A percentile compares a stretch with the other conserved stretches of the same genome.
Evolutionary conservation across 2,797 vertebrate species (phyloP).

Genomic region (Pygocentrus nattereri): DNA sequence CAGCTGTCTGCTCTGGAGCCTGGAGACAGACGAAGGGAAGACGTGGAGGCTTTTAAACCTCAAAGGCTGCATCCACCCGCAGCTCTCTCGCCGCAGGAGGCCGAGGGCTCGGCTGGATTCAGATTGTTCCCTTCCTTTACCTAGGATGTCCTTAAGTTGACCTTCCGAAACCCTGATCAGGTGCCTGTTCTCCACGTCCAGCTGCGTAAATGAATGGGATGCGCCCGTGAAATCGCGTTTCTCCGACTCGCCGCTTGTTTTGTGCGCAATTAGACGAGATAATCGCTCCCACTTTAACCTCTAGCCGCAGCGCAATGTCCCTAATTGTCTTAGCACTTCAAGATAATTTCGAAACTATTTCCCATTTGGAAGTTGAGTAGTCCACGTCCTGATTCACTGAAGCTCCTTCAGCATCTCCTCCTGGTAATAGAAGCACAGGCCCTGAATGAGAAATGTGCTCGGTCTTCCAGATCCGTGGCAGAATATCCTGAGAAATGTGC

Average conservation of each 20-base stretch:
- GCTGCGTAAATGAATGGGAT: conserved; percentile 32
- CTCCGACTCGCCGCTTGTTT: conserved; percentile 16
- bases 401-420: conserved; percentile 15
- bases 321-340: conserved; percentile 6
- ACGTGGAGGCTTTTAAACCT: conserved; percentile 13
- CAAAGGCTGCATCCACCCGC: conserved; percentile 17
- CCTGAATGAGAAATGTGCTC: not conserved
- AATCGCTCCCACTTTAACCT: conserved; percentile 41
- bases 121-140: too few relatives aligned
- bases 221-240: conserved; percentile 36
- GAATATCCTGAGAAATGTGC: not conserved
- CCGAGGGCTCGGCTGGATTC: not conserved
- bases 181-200: conserved; percentile 27
- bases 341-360: not conserved
- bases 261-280: conserved; percentile 42
- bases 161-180: conserved; percentile 30
- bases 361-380: not conserved
- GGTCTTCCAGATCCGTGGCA: not conserved
- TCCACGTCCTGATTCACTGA: not conserved
- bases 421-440: not conserved
- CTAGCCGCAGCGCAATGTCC: conserved; percentile 20
- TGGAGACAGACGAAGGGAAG: conserved; percentile 53
- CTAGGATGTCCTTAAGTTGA: conserved; percentile 23
- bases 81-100: conserved; percentile 34
- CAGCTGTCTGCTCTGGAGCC: conserved; percentile 63